phyloP scores from a whole-genome alignment of 2,888 invertebrate species.

The Hydrotaea diabolus region DNA sequence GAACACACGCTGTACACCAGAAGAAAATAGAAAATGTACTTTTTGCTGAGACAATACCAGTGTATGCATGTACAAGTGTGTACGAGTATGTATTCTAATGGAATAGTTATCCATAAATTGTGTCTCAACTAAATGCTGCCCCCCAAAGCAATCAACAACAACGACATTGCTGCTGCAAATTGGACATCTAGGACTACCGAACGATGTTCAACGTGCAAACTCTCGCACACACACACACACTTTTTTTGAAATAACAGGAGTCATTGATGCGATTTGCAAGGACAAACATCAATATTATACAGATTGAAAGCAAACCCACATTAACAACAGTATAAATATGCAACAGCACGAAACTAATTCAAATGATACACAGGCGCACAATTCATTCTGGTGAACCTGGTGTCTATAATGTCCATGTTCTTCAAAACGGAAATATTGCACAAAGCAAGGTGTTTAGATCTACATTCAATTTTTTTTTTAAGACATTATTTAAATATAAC shows the following conservation, averaged over 20 bases:
- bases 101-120: conserved; percentile 2
- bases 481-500: too few species aligned
- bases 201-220: too few species aligned
- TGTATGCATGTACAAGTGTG: background rate
- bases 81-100: background rate
- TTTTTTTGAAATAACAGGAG: background rate
- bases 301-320: too few species aligned
- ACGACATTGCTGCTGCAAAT: conserved; percentile 51
- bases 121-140: conserved; percentile 27
- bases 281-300: too few species aligned
- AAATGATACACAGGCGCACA: too few species aligned
- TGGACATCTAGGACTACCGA: conserved; percentile 52
- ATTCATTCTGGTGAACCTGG: too few species aligned
- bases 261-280: background rate
- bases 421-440: background rate
- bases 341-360: too few species aligned
- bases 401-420: too few species aligned
- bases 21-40: background rate
- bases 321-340: too few species aligned
- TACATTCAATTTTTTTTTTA: too few species aligned
- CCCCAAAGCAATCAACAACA: conserved; percentile 44
- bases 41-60: background rate
- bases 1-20: background rate
- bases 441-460: background rate
- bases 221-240: too few species aligned